These are phyloP conservation scores for Acridotheres tristis DNA, from an alignment of 2,797 vertebrate species.

Conservation along the genomic window DNA sequence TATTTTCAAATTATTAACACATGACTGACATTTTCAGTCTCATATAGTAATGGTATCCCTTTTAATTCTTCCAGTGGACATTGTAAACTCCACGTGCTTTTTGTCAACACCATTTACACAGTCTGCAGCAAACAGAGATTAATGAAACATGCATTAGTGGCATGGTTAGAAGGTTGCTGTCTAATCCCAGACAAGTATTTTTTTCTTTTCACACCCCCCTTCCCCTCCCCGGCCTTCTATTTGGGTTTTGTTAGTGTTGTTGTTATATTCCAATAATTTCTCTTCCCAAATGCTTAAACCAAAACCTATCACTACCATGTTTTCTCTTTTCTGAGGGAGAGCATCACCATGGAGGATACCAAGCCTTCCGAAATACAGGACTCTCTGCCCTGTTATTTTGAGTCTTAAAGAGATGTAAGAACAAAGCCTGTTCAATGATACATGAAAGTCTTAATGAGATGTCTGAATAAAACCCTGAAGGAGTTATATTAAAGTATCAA, in stretches of 20 bases:
- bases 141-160: background rate
- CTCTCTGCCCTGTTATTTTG: background rate
- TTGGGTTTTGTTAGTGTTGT: background rate
- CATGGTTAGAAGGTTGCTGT: background rate
- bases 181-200: background rate
- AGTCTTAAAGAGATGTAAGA: background rate
- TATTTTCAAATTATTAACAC: background rate
- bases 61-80: background rate
- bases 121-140: background rate
- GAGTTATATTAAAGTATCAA: background rate
- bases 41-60: background rate
- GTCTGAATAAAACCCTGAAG: slow-evolving; percentile 9
- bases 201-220: background rate
- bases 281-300: background rate
- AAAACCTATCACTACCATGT: background rate
- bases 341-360: background rate
- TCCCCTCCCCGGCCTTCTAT: rapidly evolving
- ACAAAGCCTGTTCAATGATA: slow-evolving; percentile 10
- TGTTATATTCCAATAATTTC: background rate
- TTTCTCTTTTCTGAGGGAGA: background rate
- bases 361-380: background rate
- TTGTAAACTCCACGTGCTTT: background rate
- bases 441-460: slow-evolving; percentile 34
- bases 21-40: background rate
- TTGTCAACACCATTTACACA: background rate